Conservation (phyloP, 2,113 vertebrate genomes). For the Bubo scandiacus region DNA sequence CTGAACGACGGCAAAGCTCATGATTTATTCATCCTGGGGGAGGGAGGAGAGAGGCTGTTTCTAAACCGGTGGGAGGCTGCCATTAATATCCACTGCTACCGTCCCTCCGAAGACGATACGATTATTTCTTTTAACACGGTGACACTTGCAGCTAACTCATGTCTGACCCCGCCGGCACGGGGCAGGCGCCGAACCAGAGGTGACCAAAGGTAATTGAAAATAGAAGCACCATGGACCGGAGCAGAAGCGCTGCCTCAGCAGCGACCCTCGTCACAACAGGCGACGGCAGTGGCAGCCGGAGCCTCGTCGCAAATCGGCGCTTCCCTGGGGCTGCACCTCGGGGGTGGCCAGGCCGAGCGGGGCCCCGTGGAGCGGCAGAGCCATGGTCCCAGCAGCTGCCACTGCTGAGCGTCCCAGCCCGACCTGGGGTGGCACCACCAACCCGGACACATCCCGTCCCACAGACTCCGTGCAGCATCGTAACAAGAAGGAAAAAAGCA, state of each 20-base stretch:
- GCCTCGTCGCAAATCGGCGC: not conserved
- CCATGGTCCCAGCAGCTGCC: fast-evolving
- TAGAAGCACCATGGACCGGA: fast-evolving
- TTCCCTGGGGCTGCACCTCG: not conserved
- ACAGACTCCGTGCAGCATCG: fast-evolving
- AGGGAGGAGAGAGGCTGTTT: not conserved
- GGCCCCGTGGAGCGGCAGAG: fast-evolving
- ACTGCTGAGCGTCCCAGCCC: fast-evolving
- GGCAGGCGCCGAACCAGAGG: not conserved
- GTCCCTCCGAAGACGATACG: fast-evolving
- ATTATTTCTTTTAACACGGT: not conserved
- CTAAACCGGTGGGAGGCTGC: not conserved
- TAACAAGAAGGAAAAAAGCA: not conserved
- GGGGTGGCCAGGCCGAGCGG: not conserved
- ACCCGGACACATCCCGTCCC: fast-evolving
- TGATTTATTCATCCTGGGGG: not conserved
- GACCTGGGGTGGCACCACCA: fast-evolving
- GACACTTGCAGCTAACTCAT: not conserved
- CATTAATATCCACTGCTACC: not conserved
- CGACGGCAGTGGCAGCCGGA: not conserved
- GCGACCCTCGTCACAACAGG: not conserved
- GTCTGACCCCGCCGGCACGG: not conserved
- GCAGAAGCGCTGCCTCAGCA: not conserved
- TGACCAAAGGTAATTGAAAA: not conserved
- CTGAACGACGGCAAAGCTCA: not conserved